Percentiles rank a stretch among this genome's conserved stretches.
Conservation (phyloP, 2,888 invertebrate genomes). For the Cryptosula pallasiana region DNA sequence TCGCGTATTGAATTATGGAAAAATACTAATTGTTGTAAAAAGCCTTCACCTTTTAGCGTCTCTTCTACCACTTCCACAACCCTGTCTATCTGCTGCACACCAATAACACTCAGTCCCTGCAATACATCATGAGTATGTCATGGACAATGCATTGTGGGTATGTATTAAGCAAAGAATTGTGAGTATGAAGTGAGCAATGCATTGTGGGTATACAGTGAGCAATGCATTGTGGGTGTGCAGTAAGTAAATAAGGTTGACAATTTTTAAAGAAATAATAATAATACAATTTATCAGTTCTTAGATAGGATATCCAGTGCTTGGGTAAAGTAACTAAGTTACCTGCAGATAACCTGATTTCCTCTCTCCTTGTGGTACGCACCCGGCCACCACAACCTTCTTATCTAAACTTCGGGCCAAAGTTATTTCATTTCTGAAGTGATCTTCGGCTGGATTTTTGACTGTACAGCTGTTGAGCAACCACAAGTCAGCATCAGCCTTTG, state of each 20-base stretch:
- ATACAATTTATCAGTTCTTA: neutral
- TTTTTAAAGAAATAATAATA: neutral
- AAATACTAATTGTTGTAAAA: too few relatives aligned
- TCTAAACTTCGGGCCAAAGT: constrained; percentile 64
- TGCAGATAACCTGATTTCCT: constrained; percentile 54
- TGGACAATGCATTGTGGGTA: too few relatives aligned
- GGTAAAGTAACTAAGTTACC: too few relatives aligned
- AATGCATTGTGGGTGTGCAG: too few relatives aligned
- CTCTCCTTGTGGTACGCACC: constrained; percentile 89
- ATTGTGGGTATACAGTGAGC: too few relatives aligned
- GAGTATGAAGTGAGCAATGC: too few relatives aligned
- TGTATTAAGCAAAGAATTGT: too few relatives aligned
- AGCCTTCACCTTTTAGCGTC: constrained; percentile 83
- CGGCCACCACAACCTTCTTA: constrained; percentile 87
- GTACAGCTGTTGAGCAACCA: constrained; percentile 97
- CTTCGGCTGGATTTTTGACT: constrained; percentile 94
- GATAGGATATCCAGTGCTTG: too few relatives aligned
- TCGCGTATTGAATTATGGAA: too few relatives aligned
- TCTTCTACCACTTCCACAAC: constrained; percentile 97
- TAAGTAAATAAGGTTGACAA: too few relatives aligned
- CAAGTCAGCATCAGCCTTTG: constrained; percentile 76
- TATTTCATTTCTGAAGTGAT: constrained; percentile 80
- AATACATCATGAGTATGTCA: constrained; percentile 49
- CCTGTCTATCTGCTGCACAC: constrained; percentile 95
- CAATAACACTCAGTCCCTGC: constrained; percentile 83